Evolutionary conservation across 92 coral and sea anemone species (phyloP), one percentile per base, ranked within the genome.

Genomic region (Epizoanthus ramosus): DNA sequence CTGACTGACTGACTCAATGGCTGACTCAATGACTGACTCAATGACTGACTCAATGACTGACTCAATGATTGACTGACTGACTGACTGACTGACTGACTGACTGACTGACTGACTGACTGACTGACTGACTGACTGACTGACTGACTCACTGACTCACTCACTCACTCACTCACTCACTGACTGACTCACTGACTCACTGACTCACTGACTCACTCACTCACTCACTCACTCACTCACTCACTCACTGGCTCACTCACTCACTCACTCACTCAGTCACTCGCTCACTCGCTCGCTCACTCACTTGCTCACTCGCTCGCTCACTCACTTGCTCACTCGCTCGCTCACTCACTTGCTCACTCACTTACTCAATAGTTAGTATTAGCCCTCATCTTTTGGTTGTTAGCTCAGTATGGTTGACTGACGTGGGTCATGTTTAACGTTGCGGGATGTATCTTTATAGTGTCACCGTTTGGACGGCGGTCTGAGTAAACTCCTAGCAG

Each of bases 381-480:
- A 37, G 43, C 43, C 43, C 43, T 3, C 43, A 6, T 37, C 43
- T 37, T 37, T 37, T 37, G 5, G 43, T 37, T 37, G 43, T 37
- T 37, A 37, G 54, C 54, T 47, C 54, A 47, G 54, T 12, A 47
- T 9, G 3, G 54, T 47, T 47, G 15, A 47, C 54, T 47, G 12
- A 8, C 54, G 9, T 0, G 15, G 1, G 54, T 9, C 54, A 47
- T 47, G 73, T 66, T n/a, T 66, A 41, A 5, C 24, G 9, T 10
- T 1, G 35, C 43, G 6, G 19, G 19, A 8, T 67, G 66, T 67
- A 68, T 17, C 61, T 8, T 85, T 60, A 22, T 61, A 96, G 98
- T 94, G 98, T 74, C 96, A 92, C 75, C 99, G 99, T 80, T 84
- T 97, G 18, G 99, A 97, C 76, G 99, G 99, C 19, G 99, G 99